phyloP scores from a whole-genome alignment of 2,113 vertebrate species.

The rabbit (Oryctolagus cuniculus) region mOryCun1.1 NC_091434.1:128817501-128818000 shows the following conservation, averaged over 20 bases:
- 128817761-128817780: conserved; percentile 72
- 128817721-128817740: conserved; percentile 84
- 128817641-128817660: background rate
- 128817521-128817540: background rate
- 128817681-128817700: background rate
- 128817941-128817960: background rate
- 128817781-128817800: conserved; percentile 70
- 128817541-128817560: accelerated
- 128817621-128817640: background rate
- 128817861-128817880: background rate
- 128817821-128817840: conserved; percentile 39
- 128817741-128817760: conserved; percentile 68
- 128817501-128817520: background rate
- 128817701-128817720: conserved; percentile 60
- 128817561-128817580: background rate
- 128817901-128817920: background rate
- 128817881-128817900: background rate
- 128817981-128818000: background rate
- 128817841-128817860: background rate
- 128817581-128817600: background rate
- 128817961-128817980: conserved; percentile 40
- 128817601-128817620: background rate
- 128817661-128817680: conserved; percentile 52
- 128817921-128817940: background rate
- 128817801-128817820: background rate